Base-by-base conservation (phyloP, 2,888 invertebrate species). In the Pseudolycoriella hygida region DNA sequence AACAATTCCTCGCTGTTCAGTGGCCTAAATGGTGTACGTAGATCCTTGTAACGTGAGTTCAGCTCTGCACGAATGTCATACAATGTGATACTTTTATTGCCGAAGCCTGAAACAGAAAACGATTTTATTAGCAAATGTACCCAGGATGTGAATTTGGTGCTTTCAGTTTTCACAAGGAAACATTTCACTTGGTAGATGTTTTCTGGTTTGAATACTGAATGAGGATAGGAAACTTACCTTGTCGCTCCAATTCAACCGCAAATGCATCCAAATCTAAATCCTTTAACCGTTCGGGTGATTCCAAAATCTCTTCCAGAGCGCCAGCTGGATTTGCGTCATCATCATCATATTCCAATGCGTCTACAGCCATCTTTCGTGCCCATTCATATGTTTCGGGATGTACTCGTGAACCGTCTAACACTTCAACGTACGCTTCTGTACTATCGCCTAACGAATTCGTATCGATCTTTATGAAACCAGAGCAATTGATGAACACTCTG, bases 371-470 rank as follows among this genome's bases (percentile, higher is more conserved):
- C 68, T 99, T 99, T 37, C 97, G 72, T 0, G 98, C 98, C 97
- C 97, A 97, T 59, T 99, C 98, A 62, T 99, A 99, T 0, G 96
- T 93, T 68, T 99, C 98, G 0, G 97, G 97, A 68, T 98, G 98
- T 1, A 98, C 96, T 54, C 98, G 74, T 1, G 97, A 94, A 0
- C 96, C 94, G 59, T 98, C 98, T 44, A 98, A 68, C 2, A 96
- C 92, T 68, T 96, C 86, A 1, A 94, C 88, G 56, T 93, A 94
- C 0, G 89, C 86, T 58, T 94, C 93, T 0, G 93, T 93, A 58
- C 88, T 81, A 56, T 96, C 93, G 2, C 92, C 93, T 40, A 94
- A 67, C 50, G 93, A 89, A 58, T 85, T 89, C 0, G 96, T 96
- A 57, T 99, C 97, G 51, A 99, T 97, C 69, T 90, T 94, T 46